These are phyloP conservation scores for Drosophila bocqueti DNA, from an alignment of 1,140 invertebrate species.

Conservation along the genomic window DNA sequence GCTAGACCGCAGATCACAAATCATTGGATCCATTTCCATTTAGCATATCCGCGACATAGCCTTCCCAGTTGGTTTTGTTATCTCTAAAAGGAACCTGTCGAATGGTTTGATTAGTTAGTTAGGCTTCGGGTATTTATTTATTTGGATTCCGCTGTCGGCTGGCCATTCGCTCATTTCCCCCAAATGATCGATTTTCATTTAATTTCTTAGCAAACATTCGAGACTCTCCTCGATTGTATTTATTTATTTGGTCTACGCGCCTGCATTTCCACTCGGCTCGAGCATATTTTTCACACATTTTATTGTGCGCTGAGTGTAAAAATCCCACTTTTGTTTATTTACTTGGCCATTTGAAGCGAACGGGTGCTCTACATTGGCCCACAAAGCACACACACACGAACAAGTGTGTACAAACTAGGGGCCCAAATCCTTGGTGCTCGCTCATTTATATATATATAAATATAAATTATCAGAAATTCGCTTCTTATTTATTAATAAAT, in stretches of 20 bases:
- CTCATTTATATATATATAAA: constrained; percentile 31
- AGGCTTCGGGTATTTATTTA: constrained; percentile 36
- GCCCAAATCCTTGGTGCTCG: constrained; percentile 64
- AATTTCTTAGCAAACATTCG: constrained; percentile 64
- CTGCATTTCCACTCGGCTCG: constrained; percentile 63
- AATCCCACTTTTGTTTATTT: constrained; percentile 79
- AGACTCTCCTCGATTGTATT: constrained; percentile 40
- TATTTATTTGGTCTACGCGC: constrained; percentile 60
- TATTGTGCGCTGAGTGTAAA: constrained; percentile 71
- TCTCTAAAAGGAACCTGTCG: constrained; percentile 29
- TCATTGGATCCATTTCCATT: constrained; percentile 39
- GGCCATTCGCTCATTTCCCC: constrained; percentile 27
- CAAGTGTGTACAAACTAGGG: background rate
- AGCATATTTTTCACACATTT: constrained; percentile 80
- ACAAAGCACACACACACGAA: constrained; percentile 18
- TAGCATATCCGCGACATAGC: constrained; percentile 26
- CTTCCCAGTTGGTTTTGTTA: constrained; percentile 8
- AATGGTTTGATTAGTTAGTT: constrained; percentile 37
- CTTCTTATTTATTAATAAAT: constrained; percentile 65
- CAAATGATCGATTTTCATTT: constrained; percentile 78
- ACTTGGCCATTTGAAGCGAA: constrained; percentile 73
- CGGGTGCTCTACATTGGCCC: constrained; percentile 63
- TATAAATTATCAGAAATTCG: constrained; percentile 69
- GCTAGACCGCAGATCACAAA: constrained; percentile 35
- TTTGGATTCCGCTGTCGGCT: constrained; percentile 25